Base-by-base conservation (phyloP, 2,888 invertebrate genomes). In the Creontiades dilutus region DNA sequence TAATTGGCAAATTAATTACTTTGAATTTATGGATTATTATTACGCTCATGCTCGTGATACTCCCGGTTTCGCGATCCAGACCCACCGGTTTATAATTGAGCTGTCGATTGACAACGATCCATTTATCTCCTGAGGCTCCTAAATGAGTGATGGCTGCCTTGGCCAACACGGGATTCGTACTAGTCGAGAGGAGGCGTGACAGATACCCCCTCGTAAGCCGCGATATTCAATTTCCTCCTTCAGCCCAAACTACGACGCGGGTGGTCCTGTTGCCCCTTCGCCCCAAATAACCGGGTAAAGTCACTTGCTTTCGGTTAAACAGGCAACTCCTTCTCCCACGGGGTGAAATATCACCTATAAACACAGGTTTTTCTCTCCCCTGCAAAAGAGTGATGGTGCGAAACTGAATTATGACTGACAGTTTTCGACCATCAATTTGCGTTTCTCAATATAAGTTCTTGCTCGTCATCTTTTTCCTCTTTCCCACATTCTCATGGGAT, bases 301-400 rank as follows among this genome's bases (percentile, higher is more conserved):
- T 61, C n/a, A 61, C 61, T 19, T 61, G 61, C 61, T 61, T 61
- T 61, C 4, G n/a, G 61, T 19, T 61, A 61, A 61, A 61, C 61
- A 61, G 61, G 61, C 61, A 61, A 9, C n/a, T n/a, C 61, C 61
- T 16, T 61, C 61, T 61, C 61, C 61, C 61, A 61, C 61, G 61
- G 61, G n/a, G n/a, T 61, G 19, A 61, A 61, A 61, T 61, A 61
- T 61, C 61, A 61, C 61, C 61, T 61, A 61, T 61, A 61, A 61
- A 61, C 61, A 61, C 61, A 19, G 61, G 61, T 61, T 61, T 61
- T 9, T 23, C n/a, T n/a, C n/a, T n/a, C 61, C n/a, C 61, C n/a
- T 61, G 7, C 19, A n/a, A 19, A 19, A 19, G 61, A 61, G 61
- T 19, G 61, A 61, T 61, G 61, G 61, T 23, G 61, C 61, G 61